Evolutionary conservation across 2,888 invertebrate genomes (phyloP), one percentile per base, ranked within the genome.

Genomic region (Sarcophaga subvicina): DNA sequence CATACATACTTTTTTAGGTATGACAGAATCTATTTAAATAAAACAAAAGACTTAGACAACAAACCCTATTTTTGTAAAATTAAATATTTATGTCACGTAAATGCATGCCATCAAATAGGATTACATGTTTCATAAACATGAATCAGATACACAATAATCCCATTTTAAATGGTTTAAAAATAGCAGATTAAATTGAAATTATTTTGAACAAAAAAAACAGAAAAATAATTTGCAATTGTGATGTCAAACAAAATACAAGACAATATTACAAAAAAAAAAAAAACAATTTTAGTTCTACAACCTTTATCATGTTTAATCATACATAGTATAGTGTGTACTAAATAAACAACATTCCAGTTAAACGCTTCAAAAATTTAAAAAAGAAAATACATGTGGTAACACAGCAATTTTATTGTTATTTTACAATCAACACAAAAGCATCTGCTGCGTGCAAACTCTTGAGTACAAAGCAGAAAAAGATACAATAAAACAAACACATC

Each of bases 281-380:
- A 14, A 49, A 14, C 49, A 49, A 54, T 14, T 54, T 54, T 17
- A 54, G 17, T 71, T 81, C 76, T 79, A 84, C 81, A 84, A 84
- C 75, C 78, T 79, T 81, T 84, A 84, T 84, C 67, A 80, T 86
- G 83, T 86, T 83, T 47, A 83, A 80, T 80, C 83, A 79, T 37
- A 11, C 49, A 49, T 54, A 54, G 22, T 73, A n/a, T 1, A 22
- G 22, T 69, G 69, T 60, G 72, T 77, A 77, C 62, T 22, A 83
- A 83, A 71, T 79, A 25, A 76, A 79, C 81, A 84, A 77, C 84
- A 87, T 87, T 87, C 84, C 75, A n/a, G 59, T 6, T 60, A 78
- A 71, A 5, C 27, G 25, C 20, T 66, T 49, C n/a, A 75, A 37
- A 54, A 37, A 37, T 10, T 37, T 49, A 49, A 49, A 54, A 45